A percentile compares a stretch with the other conserved stretches of the same genome.
Evolutionary conservation across 2,113 vertebrate genomes (phyloP).

Genomic region (Phrynosoma platyrhinos): DNA sequence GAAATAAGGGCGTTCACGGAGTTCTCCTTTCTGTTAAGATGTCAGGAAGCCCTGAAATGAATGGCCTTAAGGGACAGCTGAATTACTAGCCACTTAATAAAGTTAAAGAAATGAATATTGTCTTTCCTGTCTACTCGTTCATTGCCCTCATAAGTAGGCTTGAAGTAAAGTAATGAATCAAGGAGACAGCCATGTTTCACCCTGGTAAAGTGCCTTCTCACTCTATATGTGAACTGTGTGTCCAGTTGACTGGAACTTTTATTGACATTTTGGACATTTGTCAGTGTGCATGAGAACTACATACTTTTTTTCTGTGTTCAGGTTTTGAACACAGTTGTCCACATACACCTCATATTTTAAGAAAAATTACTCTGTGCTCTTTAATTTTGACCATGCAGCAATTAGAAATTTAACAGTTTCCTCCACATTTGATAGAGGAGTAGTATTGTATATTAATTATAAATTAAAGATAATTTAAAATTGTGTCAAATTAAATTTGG

Average conservation of each 20-base stretch:
- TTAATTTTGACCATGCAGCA: background rate
- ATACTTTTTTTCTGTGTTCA: background rate
- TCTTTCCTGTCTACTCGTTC: slow-evolving; percentile 70
- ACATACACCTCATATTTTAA: background rate
- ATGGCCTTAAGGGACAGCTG: slow-evolving; percentile 21
- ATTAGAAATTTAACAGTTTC: background rate
- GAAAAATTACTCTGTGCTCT: background rate
- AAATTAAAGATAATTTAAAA: background rate
- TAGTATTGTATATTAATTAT: background rate
- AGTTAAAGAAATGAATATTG: slow-evolving; percentile 52
- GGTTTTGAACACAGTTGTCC: background rate
- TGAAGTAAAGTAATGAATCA: slow-evolving; percentile 70
- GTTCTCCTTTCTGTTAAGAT: slow-evolving; percentile 3
- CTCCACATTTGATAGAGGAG: background rate
- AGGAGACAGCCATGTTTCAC: slow-evolving; percentile 10
- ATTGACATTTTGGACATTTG: background rate
- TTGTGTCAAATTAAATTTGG: too few species aligned
- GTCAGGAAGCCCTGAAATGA: slow-evolving; percentile 22
- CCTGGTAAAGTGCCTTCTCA: background rate
- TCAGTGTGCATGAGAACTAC: background rate
- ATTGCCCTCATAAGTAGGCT: slow-evolving; percentile 73
- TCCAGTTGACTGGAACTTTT: background rate
- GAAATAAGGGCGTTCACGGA: background rate
- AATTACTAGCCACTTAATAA: slow-evolving; percentile 71
- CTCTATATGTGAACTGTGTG: background rate